Conservation (phyloP, 2,888 invertebrate species). For the Corbicula japonica region DNA sequence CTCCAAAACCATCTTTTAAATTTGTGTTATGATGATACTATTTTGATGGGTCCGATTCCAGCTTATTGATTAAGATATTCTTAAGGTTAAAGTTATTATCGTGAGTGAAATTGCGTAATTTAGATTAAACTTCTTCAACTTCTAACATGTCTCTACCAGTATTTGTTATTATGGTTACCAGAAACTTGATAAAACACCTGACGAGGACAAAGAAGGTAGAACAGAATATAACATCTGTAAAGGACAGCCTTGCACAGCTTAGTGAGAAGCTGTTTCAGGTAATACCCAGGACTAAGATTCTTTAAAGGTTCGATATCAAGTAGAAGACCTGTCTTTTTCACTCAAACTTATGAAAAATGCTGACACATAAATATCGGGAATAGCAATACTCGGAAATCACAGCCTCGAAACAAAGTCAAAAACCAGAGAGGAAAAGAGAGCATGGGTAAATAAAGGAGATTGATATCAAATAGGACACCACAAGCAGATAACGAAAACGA, state of each 20-base stretch:
- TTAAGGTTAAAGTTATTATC: not conserved
- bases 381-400: not conserved
- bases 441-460: not conserved
- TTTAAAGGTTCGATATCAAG: not conserved
- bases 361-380: not conserved
- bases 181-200: slow-evolving; percentile 72
- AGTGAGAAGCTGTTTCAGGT: slow-evolving; percentile 75
- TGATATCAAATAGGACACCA: too few species aligned
- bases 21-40: too few species aligned
- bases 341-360: not conserved
- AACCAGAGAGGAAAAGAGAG: not conserved
- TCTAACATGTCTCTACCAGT: not conserved
- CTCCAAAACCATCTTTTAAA: too few species aligned
- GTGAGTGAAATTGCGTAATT: not conserved
- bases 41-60: too few species aligned
- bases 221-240: slow-evolving; percentile 76
- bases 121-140: not conserved
- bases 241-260: slow-evolving; percentile 73
- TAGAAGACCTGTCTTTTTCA: not conserved
- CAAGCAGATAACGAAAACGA: too few species aligned
- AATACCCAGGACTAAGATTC: not conserved
- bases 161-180: slow-evolving; percentile 42
- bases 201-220: slow-evolving; percentile 77
- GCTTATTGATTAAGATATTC: too few species aligned
- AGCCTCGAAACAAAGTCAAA: not conserved